phyloP scores from a whole-genome alignment of 2,888 invertebrate genomes.

The Mythimna loreyi region DNA sequence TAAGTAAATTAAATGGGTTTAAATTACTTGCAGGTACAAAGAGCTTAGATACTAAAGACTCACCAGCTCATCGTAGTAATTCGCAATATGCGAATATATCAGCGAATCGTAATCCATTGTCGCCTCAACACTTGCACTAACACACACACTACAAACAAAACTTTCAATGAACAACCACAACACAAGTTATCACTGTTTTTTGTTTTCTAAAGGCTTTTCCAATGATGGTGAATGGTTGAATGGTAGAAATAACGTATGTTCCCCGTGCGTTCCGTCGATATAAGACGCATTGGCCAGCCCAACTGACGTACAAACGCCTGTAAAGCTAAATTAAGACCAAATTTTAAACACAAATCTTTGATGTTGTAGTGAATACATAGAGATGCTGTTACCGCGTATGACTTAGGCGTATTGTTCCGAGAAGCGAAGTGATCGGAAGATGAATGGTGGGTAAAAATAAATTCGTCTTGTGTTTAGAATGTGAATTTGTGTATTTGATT shows the following conservation, averaged over 20 bases:
- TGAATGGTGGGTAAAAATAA: slow-evolving; percentile 37
- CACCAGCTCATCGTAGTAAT: slow-evolving; percentile 92
- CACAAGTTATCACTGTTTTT: slow-evolving; percentile 59
- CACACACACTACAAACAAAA: slow-evolving; percentile 53
- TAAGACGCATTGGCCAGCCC: slow-evolving; percentile 89
- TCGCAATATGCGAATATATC: slow-evolving; percentile 92
- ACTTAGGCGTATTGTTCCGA: slow-evolving; percentile 55
- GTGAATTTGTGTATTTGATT: slow-evolving; percentile 25
- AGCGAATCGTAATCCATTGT: slow-evolving; percentile 93
- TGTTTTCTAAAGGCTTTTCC: slow-evolving; percentile 59
- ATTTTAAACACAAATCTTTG: slow-evolving; percentile 91
- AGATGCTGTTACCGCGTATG: slow-evolving; percentile 77
- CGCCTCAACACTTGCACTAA: slow-evolving; percentile 63
- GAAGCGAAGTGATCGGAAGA: slow-evolving; percentile 26
- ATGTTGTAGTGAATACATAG: slow-evolving; percentile 79
- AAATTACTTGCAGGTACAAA: too few relatives aligned
- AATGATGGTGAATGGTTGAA: slow-evolving; percentile 62
- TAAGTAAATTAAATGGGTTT: too few relatives aligned
- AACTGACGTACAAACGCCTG: slow-evolving; percentile 89
- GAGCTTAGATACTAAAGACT: slow-evolving; percentile 62
- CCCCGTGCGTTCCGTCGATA: slow-evolving; percentile 81
- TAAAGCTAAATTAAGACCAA: slow-evolving; percentile 91
- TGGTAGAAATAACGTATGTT: slow-evolving; percentile 63
- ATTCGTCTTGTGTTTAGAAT: slow-evolving; percentile 6
- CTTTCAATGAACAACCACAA: slow-evolving; percentile 57